These are phyloP conservation scores for Clupea harengus DNA, from an alignment of 2,113 vertebrate genomes.

Conservation along the genomic window DNA sequence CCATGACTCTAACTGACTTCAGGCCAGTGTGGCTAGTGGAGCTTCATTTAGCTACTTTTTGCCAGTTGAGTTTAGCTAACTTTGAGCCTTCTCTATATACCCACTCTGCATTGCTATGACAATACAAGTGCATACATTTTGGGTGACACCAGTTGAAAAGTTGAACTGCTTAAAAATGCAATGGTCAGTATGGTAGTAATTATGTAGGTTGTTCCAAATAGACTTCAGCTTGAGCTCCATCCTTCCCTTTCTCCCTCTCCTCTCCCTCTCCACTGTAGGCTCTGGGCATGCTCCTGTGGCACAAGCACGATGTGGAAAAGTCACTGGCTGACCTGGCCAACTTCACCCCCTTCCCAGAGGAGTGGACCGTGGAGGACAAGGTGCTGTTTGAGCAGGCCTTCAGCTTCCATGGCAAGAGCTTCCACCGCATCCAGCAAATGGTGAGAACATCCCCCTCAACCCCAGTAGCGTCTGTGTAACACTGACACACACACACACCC, in stretches of 20 bases:
- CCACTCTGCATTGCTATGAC: neutral
- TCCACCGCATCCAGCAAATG: constrained; percentile 81
- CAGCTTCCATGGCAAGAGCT: constrained; percentile 79
- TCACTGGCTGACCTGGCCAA: constrained; percentile 78
- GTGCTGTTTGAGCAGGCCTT: constrained; percentile 81
- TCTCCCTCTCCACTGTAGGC: constrained; percentile 52
- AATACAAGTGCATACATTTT: no score
- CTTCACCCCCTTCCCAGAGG: constrained; percentile 78
- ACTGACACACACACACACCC: neutral
- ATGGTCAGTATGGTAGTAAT: no score
- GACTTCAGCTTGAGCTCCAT: neutral
- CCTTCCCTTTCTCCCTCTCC: neutral
- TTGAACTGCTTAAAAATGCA: no score
- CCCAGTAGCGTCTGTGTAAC: no score
- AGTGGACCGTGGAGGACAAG: constrained; percentile 80
- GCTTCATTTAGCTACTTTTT: neutral
- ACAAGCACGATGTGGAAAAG: constrained; percentile 78
- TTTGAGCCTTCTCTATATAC: neutral
- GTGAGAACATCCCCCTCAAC: constrained; percentile 52
- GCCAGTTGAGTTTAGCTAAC: neutral
- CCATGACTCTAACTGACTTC: neutral
- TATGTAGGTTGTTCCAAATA: neutral
- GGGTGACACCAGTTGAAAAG: no score
- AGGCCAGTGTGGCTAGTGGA: neutral
- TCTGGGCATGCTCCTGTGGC: constrained; percentile 79